Base-by-base conservation (phyloP, 2,113 vertebrate species). In the Ceratotherium simum region DNA sequence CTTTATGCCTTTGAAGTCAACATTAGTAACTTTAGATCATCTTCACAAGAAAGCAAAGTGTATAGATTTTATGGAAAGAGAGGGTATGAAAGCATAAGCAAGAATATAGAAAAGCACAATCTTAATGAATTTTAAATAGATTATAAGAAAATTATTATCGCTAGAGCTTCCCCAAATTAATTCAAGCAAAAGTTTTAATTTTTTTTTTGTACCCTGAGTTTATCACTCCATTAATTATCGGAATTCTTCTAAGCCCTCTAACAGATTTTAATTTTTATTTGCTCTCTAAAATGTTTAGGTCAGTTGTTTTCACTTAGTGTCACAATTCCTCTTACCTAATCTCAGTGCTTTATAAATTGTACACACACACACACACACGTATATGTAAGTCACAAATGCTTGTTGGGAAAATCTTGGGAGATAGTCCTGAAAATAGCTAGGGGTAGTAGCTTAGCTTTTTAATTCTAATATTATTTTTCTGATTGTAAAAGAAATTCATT, bases 361-460 rank as follows among this genome's bases (percentile, higher is more conserved):
- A 62, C 2, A 51, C 1, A 54, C 12, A 81, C 12, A 62, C 27
- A 70, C 6, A 36, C 1, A 60, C 27, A 31, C n/a, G 7, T 33
- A 6, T 31, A n/a, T 33, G 4, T 51, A 6, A 12, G 0, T 87
- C 21, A 76, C 39, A 76, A 9, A 76, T 36, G 46, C 90, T 65
- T 79, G 12, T 67, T 78, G 65, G 60, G 46, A 76, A 64, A 70
- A 65, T 96, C 72, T 78, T 72, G 70, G 69, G 46, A 84, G 62
- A 91, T 60, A 87, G 6, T 42, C 10, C 13, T 95, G 46, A 92
- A 96, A 97, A 90, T 89, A 93, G 36, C 29, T 87, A 54, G 33
- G 3, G 13, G 2, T 79, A 46, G 39, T 62, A 70, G 27, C 18
- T 70, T 93, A 48, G 56, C 25, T 86, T 90, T 96, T 91, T 78